Evolutionary conservation across 2,797 vertebrate genomes (phyloP).

Genomic region (Pristis pectinata): DNA sequence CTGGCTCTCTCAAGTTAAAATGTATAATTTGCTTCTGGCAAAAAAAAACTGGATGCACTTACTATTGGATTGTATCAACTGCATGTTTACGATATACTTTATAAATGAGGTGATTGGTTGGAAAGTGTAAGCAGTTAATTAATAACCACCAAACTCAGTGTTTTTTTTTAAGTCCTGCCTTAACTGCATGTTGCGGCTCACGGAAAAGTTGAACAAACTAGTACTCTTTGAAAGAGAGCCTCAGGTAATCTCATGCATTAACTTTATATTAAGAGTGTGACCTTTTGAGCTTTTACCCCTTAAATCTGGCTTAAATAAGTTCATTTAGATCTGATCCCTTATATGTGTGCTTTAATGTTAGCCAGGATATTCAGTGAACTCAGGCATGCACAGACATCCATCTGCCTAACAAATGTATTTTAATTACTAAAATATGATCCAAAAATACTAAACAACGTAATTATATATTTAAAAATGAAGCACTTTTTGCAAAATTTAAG

Average conservation of each 20-base stretch:
- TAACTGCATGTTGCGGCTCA: background rate
- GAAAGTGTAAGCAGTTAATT: background rate
- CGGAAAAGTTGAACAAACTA: constrained; percentile 21
- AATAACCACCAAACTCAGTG: too few relatives aligned
- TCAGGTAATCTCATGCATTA: background rate
- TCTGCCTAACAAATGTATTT: background rate
- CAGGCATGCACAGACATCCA: background rate
- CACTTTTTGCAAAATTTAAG: background rate
- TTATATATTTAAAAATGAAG: background rate
- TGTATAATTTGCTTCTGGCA: background rate
- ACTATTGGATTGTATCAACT: background rate
- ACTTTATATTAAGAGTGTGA: background rate
- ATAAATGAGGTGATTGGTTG: background rate
- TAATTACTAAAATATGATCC: background rate
- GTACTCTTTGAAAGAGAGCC: background rate
- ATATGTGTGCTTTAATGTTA: background rate
- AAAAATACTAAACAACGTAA: background rate
- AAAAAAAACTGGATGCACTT: background rate
- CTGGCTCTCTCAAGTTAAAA: background rate
- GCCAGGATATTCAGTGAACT: background rate
- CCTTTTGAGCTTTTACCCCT: constrained; percentile 31
- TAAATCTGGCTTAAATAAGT: constrained; percentile 3
- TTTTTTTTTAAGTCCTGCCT: background rate
- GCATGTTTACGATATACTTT: background rate
- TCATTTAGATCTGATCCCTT: constrained; percentile 20